phyloP scores from a whole-genome alignment of 2,797 vertebrate species.

The Sebastes nivosus region DNA sequence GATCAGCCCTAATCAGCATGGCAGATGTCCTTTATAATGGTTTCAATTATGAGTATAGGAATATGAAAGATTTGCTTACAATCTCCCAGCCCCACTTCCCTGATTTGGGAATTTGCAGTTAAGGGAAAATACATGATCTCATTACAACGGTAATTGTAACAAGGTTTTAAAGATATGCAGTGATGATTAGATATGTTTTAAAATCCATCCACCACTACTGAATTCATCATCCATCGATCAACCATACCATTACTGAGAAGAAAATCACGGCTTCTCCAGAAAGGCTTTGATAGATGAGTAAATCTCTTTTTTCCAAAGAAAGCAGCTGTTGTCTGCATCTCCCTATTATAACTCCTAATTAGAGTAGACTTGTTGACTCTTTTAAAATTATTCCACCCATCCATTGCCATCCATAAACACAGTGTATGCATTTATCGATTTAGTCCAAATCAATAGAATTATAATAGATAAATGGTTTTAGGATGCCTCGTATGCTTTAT shows the following conservation, averaged over 20 bases:
- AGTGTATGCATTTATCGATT: neutral
- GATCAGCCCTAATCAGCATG: slow-evolving; percentile 45
- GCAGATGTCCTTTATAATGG: slow-evolving; percentile 56
- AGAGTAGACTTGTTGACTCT: neutral
- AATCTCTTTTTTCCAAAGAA: slow-evolving; percentile 12
- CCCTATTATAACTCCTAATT: slow-evolving; percentile 7
- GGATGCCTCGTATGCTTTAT: neutral
- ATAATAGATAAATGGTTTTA: neutral
- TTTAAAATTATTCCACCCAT: neutral
- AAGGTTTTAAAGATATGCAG: slow-evolving; percentile 34
- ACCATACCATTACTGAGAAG: neutral
- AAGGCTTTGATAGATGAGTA: slow-evolving; percentile 11
- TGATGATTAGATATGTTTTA: slow-evolving; percentile 42
- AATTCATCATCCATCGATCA: slow-evolving; percentile 35
- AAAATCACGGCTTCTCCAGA: slow-evolving; percentile 9
- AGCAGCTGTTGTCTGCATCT: slow-evolving; percentile 22
- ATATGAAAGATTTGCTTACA: slow-evolving; percentile 18
- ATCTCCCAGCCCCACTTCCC: neutral
- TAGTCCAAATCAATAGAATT: neutral
- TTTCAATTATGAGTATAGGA: slow-evolving; percentile 41
- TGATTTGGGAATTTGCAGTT: slow-evolving; percentile 32
- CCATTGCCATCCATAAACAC: neutral
- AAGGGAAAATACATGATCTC: slow-evolving; percentile 2
- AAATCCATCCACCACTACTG: slow-evolving; percentile 21
- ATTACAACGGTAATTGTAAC: slow-evolving; percentile 8